Conservation (phyloP, 2,888 invertebrate genomes). For the Phengaris alcon region DNA sequence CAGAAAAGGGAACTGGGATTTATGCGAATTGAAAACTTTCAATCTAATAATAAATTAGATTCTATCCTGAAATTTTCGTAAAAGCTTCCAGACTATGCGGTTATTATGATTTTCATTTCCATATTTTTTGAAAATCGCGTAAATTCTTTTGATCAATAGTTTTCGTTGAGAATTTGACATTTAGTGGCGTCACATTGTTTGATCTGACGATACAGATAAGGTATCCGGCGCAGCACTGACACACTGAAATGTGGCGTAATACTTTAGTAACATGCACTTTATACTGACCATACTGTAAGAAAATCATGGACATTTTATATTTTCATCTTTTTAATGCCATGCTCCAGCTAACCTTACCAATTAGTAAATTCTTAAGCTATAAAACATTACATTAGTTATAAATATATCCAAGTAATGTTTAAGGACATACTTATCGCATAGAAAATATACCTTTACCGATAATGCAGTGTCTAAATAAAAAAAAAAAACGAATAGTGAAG, state of each 20-base stretch:
- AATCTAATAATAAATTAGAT: no score
- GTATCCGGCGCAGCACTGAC: slow-evolving; percentile 55
- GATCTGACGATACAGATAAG: slow-evolving; percentile 49
- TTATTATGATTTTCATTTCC: background rate
- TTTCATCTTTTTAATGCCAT: background rate
- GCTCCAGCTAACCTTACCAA: no score
- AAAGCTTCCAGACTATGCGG: no score
- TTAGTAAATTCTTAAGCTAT: no score
- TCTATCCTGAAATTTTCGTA: background rate
- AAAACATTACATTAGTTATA: no score
- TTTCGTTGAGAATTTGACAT: slow-evolving; percentile 22
- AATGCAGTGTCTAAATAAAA: no score
- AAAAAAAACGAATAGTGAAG: no score
- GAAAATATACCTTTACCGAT: no score
- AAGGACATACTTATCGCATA: no score
- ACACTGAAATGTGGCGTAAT: slow-evolving; percentile 57
- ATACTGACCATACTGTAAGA: slow-evolving; percentile 40
- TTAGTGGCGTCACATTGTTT: background rate
- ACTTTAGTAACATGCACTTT: slow-evolving; percentile 48
- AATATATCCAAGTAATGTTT: no score
- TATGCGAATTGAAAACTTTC: no score
- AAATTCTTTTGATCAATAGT: background rate
- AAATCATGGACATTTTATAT: background rate
- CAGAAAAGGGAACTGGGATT: no score
- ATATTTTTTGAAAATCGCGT: background rate